These are phyloP conservation scores for Alviniconcha marisindica DNA, from an alignment of 1,140 invertebrate species.

Conservation along the genomic window DNA sequence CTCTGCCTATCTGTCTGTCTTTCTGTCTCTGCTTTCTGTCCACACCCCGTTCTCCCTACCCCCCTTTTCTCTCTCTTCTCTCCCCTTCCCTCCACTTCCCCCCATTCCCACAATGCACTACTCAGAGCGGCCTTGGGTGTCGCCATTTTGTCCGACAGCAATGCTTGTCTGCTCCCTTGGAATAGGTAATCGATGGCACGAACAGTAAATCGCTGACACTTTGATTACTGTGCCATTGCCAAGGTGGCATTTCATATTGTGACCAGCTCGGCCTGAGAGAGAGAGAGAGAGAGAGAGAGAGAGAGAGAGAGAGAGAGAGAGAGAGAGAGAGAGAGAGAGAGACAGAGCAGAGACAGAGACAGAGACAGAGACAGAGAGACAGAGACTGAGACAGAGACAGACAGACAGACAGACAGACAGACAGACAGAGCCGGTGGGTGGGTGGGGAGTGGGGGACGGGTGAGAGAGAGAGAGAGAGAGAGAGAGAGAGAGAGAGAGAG, in stretches of 20 bases:
- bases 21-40: neutral
- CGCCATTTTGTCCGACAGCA: neutral
- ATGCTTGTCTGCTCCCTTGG: neutral
- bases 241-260: no score
- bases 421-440: neutral
- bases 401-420: neutral
- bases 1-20: conserved; percentile 17
- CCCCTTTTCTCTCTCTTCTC: neutral
- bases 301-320: neutral
- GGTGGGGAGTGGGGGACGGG: neutral
- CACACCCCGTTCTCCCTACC: no score
- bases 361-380: conserved; percentile 4
- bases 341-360: no score
- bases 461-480: neutral
- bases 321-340: neutral
- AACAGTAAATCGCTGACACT: neutral
- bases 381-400: neutral
- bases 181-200: neutral
- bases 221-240: neutral
- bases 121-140: neutral
- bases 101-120: neutral
- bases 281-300: neutral
- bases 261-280: neutral
- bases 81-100: neutral
- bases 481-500: conserved; percentile 18